Evolutionary conservation across 1,140 invertebrate species (phyloP).

Genomic region (Papilio polytes): DNA sequence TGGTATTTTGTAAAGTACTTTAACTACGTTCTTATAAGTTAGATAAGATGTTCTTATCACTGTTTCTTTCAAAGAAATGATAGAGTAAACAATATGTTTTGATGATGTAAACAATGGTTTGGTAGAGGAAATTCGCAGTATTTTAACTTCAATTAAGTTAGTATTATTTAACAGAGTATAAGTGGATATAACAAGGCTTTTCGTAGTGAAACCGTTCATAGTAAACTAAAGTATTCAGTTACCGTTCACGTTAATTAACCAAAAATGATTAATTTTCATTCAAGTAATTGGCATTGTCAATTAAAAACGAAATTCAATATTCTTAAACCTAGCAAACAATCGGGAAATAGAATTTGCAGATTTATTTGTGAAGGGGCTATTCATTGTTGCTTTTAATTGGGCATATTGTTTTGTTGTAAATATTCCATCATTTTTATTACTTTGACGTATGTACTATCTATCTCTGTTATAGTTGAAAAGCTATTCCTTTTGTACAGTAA

Average conservation of each 20-base stretch:
- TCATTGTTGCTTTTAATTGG: neutral
- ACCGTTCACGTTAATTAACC: neutral
- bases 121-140: too few species aligned
- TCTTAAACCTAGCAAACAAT: neutral
- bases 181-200: neutral
- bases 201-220: neutral
- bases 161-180: neutral
- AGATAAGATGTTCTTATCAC: too few species aligned
- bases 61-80: too few species aligned
- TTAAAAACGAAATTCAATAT: slow-evolving; percentile 6
- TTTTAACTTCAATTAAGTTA: neutral
- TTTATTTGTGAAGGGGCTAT: neutral
- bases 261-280: slow-evolving; percentile 22
- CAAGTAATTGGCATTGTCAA: neutral
- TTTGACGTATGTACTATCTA: neutral
- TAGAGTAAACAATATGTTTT: neutral
- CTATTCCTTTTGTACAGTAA: too few species aligned
- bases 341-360: neutral
- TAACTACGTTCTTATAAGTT: too few species aligned
- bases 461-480: too few species aligned
- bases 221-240: slow-evolving; percentile 11
- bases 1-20: neutral
- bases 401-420: too few species aligned
- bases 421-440: neutral
- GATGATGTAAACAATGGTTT: neutral